These are phyloP conservation scores for Holcopasites calliopsidis DNA, from an alignment of 1,140 invertebrate genomes.

Conservation along the genomic window DNA sequence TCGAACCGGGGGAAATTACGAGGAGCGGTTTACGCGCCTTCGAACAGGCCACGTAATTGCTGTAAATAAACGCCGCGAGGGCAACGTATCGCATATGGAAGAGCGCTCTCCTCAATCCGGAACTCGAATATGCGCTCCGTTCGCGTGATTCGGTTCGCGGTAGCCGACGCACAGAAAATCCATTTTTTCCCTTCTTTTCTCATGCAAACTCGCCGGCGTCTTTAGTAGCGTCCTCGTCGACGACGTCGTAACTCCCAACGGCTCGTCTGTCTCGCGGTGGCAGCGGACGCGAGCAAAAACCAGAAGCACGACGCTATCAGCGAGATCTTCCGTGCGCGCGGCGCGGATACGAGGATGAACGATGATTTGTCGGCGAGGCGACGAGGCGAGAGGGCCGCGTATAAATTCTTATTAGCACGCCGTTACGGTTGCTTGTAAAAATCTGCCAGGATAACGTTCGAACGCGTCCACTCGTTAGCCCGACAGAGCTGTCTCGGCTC, in stretches of 20 bases:
- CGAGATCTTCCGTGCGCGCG: slow-evolving; percentile 6
- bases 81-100: no score
- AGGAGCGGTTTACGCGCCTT: background rate
- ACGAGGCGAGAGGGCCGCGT: slow-evolving; percentile 56
- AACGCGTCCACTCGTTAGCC: slow-evolving; percentile 32
- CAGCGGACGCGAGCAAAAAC: slow-evolving; percentile 27
- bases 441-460: slow-evolving; percentile 24
- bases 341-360: slow-evolving; percentile 56
- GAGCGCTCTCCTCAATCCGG: no score
- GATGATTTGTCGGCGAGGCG: slow-evolving; percentile 58
- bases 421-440: slow-evolving; percentile 57
- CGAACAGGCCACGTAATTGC: background rate
- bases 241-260: slow-evolving; percentile 1
- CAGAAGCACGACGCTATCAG: slow-evolving; percentile 48
- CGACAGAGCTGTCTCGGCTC: background rate
- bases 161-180: background rate
- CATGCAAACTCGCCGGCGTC: slow-evolving; percentile 2
- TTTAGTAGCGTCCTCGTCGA: background rate
- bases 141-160: slow-evolving; percentile 6
- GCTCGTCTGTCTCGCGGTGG: background rate
- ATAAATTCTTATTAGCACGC: slow-evolving; percentile 70
- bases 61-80: slow-evolving; percentile 2
- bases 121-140: background rate
- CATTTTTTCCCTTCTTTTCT: no score
- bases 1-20: background rate